Base-by-base conservation (phyloP, 2,888 invertebrate species). In the Clusia tigrina region DNA sequence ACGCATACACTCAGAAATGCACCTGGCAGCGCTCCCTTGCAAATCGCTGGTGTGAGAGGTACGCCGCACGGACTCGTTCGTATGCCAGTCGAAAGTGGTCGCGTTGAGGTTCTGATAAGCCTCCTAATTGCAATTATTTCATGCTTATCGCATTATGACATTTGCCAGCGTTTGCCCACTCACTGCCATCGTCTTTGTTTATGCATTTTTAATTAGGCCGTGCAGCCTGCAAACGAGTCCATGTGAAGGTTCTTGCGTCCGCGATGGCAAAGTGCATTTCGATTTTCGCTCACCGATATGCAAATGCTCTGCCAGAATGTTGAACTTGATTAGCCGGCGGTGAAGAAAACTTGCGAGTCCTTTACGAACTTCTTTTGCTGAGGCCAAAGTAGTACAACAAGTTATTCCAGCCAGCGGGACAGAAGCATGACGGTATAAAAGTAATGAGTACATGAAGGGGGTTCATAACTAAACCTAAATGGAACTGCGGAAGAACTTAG, bases 71-170 rank as follows among this genome's bases (percentile, higher is more conserved):
- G 32, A 12, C 12, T 32, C 32, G 32, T 32, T 32, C 32, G 32
- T 32, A 9, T 6, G 32, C 32, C 12, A 6, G 32, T 32, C 12
- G 6, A 12, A 12, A 12, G 6, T 32, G 6, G 12, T n/a, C n/a
- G n/a, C n/a, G n/a, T n/a, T n/a, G n/a, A n/a, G 32, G 12, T 12
- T 9, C 12, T 32, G 32, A 32, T 32, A 32, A 9, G 12, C 6
- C 32, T 42, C n/a, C 9, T 42, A 15, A 42, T 42, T 58, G 25
- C 48, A 42, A 56, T 56, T 42, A 20, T 46, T 48, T 26, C 37
- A 48, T 26, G 26, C 48, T 48, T 48, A 48, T 25, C 26, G 23
- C n/a, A 10, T 46, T 32, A 32, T 32, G 32, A 32, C 32, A 12
- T 32, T 32, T 32, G 32, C 12, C 32, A 32, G 12, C 6, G 32